Evolutionary conservation across 2,113 vertebrate genomes (phyloP), one percentile per base, ranked within the genome.

Genomic region (Columba livia): DNA sequence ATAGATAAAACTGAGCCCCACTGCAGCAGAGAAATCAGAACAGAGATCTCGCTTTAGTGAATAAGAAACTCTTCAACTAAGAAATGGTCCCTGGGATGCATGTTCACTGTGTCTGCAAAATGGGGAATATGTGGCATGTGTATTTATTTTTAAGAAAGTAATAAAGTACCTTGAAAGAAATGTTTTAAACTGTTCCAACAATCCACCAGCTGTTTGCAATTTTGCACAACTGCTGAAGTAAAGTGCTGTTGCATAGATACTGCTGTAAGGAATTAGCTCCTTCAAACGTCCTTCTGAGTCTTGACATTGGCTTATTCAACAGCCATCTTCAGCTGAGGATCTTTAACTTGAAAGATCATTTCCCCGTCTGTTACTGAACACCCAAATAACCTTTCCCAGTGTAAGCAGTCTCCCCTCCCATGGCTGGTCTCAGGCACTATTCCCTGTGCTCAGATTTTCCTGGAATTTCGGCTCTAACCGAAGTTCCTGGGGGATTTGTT

Each of bases 161-260:
- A 94, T 97, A 95, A 97, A 17, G 16, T 90, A 96, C 91, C 94
- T 97, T 54, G 90, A 95, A 96, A 96, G 71, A 96, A 97, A 75
- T 53, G 77, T 82, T 97, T 90, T 94, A 61, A 95, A 93, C 77
- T 88, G 91, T 95, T 95, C 93, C 93, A 95, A 34, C 69, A 58
- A 81, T 64, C 89, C 51, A 18, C 89, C 96, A 96, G 95, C 93
- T 97, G 96, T 96, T 95, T 94, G 97, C 89, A 95, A 96, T 97
- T 97, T 96, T 79, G 56, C 91, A 96, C 94, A 61, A 71, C 93
- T 94, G 81, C 94, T 88, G 90, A 86, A 96, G 87, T 67, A 84
- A 97, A 97, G 82, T 51, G 56, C 44, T 12, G 70, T 88, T 86
- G 91, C 65, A 29, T n/a, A n/a, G 85, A 53, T 4, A 0, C 51